These are phyloP conservation scores for Oncorhynchus keta DNA, from an alignment of 2,113 vertebrate species.

Conservation along the genomic window DNA sequence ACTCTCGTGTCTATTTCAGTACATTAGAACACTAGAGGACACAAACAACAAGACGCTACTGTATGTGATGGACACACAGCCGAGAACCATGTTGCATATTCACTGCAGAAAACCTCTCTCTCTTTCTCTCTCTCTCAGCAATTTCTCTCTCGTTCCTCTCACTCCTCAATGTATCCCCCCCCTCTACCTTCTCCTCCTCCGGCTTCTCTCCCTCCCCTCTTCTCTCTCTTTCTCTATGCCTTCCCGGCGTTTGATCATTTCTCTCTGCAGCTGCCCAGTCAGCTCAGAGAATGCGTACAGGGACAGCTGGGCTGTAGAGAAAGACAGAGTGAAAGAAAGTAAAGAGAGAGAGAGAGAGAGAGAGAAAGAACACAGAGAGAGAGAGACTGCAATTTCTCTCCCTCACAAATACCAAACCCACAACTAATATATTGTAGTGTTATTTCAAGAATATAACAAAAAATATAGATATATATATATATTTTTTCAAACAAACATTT, in stretches of 20 bases:
- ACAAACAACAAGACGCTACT: not conserved
- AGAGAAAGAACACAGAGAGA: not conserved
- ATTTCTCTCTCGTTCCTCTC: not conserved
- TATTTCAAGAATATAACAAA: not conserved
- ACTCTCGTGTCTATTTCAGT: not conserved
- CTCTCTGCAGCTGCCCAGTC: constrained; percentile 24
- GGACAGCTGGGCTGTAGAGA: constrained; percentile 26
- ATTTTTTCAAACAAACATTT: constrained; percentile 68
- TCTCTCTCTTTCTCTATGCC: not conserved
- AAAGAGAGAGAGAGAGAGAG: not conserved
- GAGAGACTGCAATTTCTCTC: not conserved
- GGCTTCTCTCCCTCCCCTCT: not conserved
- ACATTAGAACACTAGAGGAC: not conserved
- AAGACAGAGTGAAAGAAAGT: not conserved
- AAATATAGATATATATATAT: not conserved
- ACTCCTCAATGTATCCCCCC: not conserved
- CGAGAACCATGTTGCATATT: not conserved
- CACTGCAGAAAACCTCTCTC: not conserved
- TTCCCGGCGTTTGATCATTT: constrained; percentile 32
- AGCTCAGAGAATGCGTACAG: not conserved
- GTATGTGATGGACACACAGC: not conserved
- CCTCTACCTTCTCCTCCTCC: not conserved
- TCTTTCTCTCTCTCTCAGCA: not conserved
- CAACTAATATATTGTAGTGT: not conserved
- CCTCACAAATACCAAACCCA: not conserved